Evolutionary conservation across 2,888 invertebrate genomes (phyloP).

Genomic region (Campoplex nolae): DNA sequence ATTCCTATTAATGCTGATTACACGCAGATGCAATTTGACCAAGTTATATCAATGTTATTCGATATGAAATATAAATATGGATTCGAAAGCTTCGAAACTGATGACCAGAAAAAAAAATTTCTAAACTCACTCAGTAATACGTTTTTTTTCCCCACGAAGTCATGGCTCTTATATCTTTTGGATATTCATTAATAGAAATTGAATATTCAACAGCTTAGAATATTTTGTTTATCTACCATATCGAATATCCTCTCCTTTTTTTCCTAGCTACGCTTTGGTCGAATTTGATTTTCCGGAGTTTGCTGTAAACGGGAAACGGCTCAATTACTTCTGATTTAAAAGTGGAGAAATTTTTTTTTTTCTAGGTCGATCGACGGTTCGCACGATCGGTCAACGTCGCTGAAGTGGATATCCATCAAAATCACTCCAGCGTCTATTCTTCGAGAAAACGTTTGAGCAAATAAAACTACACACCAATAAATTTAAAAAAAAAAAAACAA

Average conservation of each 20-base stretch:
- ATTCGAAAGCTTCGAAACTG: not conserved
- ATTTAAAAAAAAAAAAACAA: not conserved
- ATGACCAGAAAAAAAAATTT: not conserved
- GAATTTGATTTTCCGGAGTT: constrained; percentile 12
- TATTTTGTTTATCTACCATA: not conserved
- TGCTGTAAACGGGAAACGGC: not conserved
- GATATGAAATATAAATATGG: not conserved
- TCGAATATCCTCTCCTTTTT: not conserved
- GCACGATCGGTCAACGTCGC: constrained; percentile 40
- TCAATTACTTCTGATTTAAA: constrained; percentile 2
- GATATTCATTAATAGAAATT: not conserved
- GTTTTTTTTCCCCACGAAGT: not conserved
- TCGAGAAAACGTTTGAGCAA: not conserved
- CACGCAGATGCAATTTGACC: not conserved
- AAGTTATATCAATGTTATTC: not conserved
- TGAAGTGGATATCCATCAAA: constrained; percentile 50
- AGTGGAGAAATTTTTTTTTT: constrained; percentile 1
- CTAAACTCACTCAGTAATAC: not conserved
- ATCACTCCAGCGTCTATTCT: constrained; percentile 30
- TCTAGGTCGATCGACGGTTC: constrained; percentile 25
- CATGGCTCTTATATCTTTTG: not conserved
- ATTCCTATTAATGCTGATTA: not conserved
- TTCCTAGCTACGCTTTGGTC: not conserved
- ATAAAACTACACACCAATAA: constrained; percentile 3
- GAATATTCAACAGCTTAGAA: not conserved